These are phyloP conservation scores for Dilophus febrilis DNA, from an alignment of 2,888 invertebrate species.

Conservation along the genomic window DNA sequence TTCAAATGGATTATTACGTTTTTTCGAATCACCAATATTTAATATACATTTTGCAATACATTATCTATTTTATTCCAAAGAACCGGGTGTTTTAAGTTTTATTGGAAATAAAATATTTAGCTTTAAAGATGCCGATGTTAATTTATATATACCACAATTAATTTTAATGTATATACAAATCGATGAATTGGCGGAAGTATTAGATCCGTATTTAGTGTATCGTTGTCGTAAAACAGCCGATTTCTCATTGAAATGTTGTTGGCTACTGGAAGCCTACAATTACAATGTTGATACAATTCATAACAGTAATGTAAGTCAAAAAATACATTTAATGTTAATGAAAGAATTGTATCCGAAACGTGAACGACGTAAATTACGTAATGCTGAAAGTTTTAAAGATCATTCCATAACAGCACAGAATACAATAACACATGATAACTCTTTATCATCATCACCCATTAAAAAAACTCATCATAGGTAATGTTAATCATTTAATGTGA, in stretches of 20 bases:
- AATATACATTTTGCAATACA: slow-evolving; percentile 97
- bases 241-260: slow-evolving; percentile 89
- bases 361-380: slow-evolving; percentile 19
- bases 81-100: slow-evolving; percentile 93
- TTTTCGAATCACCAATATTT: slow-evolving; percentile 95
- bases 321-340: slow-evolving; percentile 27
- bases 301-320: slow-evolving; percentile 11
- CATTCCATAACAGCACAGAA: too few species aligned
- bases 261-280: slow-evolving; percentile 84
- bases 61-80: slow-evolving; percentile 95
- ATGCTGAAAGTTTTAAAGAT: slow-evolving; percentile 7
- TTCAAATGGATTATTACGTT: slow-evolving; percentile 34
- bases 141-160: slow-evolving; percentile 95
- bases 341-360: slow-evolving; percentile 28
- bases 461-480: slow-evolving; percentile 57
- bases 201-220: slow-evolving; percentile 65
- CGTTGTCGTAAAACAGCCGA: slow-evolving; percentile 88
- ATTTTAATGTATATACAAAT: slow-evolving; percentile 98
- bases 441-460: slow-evolving; percentile 27
- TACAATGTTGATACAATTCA: slow-evolving; percentile 25
- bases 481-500: neutral
- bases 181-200: slow-evolving; percentile 89
- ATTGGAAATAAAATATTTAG: slow-evolving; percentile 95
- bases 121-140: slow-evolving; percentile 80
- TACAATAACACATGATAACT: too few species aligned